Evolutionary conservation across 1,140 invertebrate species (phyloP), one percentile per base, ranked within the genome.

Genomic region (Globodera rostochiensis): DNA sequence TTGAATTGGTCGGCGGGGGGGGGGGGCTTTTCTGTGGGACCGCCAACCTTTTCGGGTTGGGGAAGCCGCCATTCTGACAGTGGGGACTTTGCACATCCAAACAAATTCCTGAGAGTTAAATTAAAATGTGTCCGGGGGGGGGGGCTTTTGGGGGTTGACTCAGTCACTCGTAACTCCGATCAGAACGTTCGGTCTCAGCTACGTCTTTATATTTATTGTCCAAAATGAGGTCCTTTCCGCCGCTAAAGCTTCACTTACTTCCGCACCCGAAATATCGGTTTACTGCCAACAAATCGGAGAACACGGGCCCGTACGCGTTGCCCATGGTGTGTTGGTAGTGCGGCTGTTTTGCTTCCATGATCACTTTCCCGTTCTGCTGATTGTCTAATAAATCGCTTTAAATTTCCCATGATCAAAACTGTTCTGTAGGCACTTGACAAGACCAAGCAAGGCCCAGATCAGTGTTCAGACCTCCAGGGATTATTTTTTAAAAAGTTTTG

Each of bases 51-150:
- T 69, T 80, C 79, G 71, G 74, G 73, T 86, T 86, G 4, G 64
- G 84, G 66, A 86, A 84, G 1, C 83, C 83, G 80, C 75, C 79
- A 53, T 84, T 86, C 60, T 84, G 81, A 57, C 83, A 84, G 21
- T 86, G 60, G 0, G 66, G 36, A 50, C n/a, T 69, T 36, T 69
- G 66, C 8, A 69, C 66, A n/a, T n/a, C 36, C 66, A 69, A 19
- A 36, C 66, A 69, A 36, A 69, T 69, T 36, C 66, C 66, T 69
- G 50, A 50, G 50, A 50, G 11, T 50, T 36, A 4, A 69, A 3
- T 69, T 36, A 36, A 36, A 36, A 36, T 36, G 25, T 36, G 25
- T 2, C 25, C 25, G 25, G 25, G 25, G 25, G 25, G 0, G 0
- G 25, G 25, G 25, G 25, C 25, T 36, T 36, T 36, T 36, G 25